Conservation (phyloP, 2,888 invertebrate species). For the Elegia similella region DNA sequence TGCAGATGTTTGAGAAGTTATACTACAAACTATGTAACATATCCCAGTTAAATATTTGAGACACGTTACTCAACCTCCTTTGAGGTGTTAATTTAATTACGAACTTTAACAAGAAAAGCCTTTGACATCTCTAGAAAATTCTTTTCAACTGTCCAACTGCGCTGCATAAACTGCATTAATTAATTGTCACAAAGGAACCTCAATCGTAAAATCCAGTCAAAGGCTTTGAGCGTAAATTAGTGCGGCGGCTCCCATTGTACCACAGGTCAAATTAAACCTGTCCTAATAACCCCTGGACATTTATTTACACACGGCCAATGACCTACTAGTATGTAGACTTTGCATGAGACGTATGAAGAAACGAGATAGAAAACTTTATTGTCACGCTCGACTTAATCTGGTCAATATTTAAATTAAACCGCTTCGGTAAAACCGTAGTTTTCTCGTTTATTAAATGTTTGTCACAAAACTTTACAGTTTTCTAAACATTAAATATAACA, state of each 20-base stretch:
- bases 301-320: neutral
- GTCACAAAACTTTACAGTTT: too few relatives aligned
- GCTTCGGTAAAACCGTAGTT: too few relatives aligned
- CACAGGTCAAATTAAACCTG: neutral
- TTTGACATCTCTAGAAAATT: neutral
- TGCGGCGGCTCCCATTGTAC: neutral
- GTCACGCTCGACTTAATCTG: too few relatives aligned
- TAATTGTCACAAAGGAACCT: conserved; percentile 4
- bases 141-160: neutral
- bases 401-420: too few relatives aligned
- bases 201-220: neutral
- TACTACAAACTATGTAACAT: too few relatives aligned
- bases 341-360: neutral
- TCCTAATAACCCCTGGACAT: conserved; percentile 7
- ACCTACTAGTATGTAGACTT: neutral
- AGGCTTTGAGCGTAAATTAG: conserved; percentile 3
- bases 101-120: neutral
- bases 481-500: too few relatives aligned
- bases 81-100: too few relatives aligned
- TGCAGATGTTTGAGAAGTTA: too few relatives aligned
- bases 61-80: too few relatives aligned
- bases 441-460: too few relatives aligned
- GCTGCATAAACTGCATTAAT: conserved; percentile 7
- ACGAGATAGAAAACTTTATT: too few relatives aligned
- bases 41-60: too few relatives aligned